phyloP scores from a whole-genome alignment of 2,113 vertebrate genomes.

The Oryzias celebensis region DNA sequence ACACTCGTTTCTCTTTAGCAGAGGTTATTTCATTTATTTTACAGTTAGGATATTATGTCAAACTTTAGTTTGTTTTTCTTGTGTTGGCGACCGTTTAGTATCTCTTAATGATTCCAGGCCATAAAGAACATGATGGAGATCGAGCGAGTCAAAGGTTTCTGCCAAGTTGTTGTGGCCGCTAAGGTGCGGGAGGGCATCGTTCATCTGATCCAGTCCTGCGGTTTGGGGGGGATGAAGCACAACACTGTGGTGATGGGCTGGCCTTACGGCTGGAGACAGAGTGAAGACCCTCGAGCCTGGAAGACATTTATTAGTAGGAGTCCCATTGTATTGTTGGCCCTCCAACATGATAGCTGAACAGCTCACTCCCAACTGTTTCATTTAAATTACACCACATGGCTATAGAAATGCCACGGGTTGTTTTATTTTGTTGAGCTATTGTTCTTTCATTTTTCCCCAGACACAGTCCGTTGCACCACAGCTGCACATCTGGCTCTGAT shows the following conservation, averaged over 20 bases:
- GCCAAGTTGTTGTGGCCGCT: conserved; percentile 91
- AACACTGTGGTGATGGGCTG: conserved; percentile 97
- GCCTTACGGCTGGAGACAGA: conserved; percentile 98
- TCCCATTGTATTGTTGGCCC: too few species aligned
- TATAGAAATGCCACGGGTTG: neutral
- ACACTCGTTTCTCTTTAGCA: conserved; percentile 1
- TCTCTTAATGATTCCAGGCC: conserved; percentile 74
- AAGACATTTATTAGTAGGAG: conserved; percentile 95
- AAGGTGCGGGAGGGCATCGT: conserved; percentile 92
- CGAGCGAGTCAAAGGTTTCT: conserved; percentile 97
- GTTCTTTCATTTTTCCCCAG: conserved; percentile 65
- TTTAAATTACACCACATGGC: too few species aligned
- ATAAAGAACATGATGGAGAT: conserved; percentile 99
- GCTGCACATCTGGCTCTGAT: conserved; percentile 94
- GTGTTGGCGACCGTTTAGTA: conserved; percentile 1
- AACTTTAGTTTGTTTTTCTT: too few species aligned
- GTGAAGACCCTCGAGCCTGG: conserved; percentile 96
- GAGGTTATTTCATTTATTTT: conserved; percentile 9
- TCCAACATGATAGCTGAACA: neutral
- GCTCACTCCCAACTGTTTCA: too few species aligned
- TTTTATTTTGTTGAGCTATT: neutral
- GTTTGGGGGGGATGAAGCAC: conserved; percentile 96
- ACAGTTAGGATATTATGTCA: neutral
- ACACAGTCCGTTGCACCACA: conserved; percentile 95
- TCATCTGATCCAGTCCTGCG: conserved; percentile 96